Evolutionary conservation across 2,888 invertebrate genomes (phyloP).

Genomic region (Sclerodermus sp.): DNA sequence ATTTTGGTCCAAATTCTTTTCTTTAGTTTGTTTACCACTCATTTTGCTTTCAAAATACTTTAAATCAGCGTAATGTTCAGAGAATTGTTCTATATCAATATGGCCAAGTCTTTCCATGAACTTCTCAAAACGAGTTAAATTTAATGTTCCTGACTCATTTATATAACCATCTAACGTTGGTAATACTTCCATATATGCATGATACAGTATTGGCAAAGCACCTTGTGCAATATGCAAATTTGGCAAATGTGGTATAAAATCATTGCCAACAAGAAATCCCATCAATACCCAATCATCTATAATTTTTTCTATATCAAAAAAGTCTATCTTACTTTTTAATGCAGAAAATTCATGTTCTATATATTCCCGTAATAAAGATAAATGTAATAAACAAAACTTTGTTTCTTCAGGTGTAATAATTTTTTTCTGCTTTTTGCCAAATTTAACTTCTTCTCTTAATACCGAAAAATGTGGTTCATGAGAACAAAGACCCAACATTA

Average conservation of each 20-base stretch:
- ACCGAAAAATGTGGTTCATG: constrained; percentile 96
- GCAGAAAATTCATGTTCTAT: constrained; percentile 84
- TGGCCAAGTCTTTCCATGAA: constrained; percentile 77
- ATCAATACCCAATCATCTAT: constrained; percentile 98
- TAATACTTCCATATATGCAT: constrained; percentile 83
- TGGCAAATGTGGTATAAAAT: constrained; percentile 95
- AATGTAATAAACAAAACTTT: constrained; percentile 88
- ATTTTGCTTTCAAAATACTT: constrained; percentile 78
- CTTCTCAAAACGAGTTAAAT: constrained; percentile 80
- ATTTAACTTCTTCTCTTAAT: constrained; percentile 90
- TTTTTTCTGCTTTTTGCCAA: constrained; percentile 66
- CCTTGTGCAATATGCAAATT: constrained; percentile 91
- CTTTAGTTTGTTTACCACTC: constrained; percentile 64
- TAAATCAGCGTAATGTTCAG: constrained; percentile 77
- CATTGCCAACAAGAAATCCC: constrained; percentile 97
- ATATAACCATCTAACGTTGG: constrained; percentile 89
- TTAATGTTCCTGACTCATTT: constrained; percentile 85
- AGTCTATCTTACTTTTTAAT: constrained; percentile 69
- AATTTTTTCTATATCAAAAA: constrained; percentile 86
- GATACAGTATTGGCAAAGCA: constrained; percentile 84
- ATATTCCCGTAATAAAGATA: constrained; percentile 90
- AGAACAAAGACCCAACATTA: constrained; percentile 93
- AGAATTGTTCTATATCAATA: constrained; percentile 75
- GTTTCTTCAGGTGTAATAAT: constrained; percentile 82
- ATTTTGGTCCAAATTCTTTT: constrained; percentile 45